phyloP scores from a whole-genome alignment of 2,888 invertebrate genomes.

The Drosophila helvetica region DNA sequence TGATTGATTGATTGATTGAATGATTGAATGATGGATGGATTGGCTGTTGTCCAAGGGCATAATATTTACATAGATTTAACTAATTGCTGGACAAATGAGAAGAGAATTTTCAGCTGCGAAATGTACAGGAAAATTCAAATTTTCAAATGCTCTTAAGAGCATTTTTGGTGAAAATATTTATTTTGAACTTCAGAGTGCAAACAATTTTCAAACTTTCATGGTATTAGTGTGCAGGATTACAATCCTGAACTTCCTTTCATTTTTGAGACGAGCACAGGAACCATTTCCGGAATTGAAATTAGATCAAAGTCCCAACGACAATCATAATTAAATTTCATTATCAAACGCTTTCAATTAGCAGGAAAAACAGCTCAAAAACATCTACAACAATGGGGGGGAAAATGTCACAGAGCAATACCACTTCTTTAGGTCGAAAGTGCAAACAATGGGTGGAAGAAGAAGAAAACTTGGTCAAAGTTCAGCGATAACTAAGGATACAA shows the following conservation, averaged over 20 bases:
- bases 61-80: slow-evolving; percentile 51
- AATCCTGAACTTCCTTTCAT: neutral
- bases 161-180: neutral
- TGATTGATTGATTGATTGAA: slow-evolving; percentile 34
- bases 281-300: neutral
- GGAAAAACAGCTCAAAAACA: slow-evolving; percentile 40
- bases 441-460: slow-evolving; percentile 16
- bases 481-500: slow-evolving; percentile 43
- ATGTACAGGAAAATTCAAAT: slow-evolving; percentile 7
- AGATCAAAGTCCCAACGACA: slow-evolving; percentile 39
- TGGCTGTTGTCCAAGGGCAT: slow-evolving; percentile 41
- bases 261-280: slow-evolving; percentile 30
- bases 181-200: too few relatives aligned
- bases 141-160: neutral
- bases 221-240: neutral
- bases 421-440: slow-evolving; percentile 19
- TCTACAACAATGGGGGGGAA: slow-evolving; percentile 11
- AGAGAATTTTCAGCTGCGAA: slow-evolving; percentile 5
- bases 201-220: neutral
- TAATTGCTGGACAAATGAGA: slow-evolving; percentile 54
- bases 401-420: slow-evolving; percentile 2
- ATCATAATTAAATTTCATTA: slow-evolving; percentile 66
- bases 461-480: slow-evolving; percentile 63
- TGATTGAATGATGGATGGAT: slow-evolving; percentile 21
- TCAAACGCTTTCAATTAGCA: slow-evolving; percentile 71